Evolutionary conservation across 2,888 invertebrate genomes (phyloP), one percentile per base, ranked within the genome.

Genomic region (Cylloceria caligata): DNA sequence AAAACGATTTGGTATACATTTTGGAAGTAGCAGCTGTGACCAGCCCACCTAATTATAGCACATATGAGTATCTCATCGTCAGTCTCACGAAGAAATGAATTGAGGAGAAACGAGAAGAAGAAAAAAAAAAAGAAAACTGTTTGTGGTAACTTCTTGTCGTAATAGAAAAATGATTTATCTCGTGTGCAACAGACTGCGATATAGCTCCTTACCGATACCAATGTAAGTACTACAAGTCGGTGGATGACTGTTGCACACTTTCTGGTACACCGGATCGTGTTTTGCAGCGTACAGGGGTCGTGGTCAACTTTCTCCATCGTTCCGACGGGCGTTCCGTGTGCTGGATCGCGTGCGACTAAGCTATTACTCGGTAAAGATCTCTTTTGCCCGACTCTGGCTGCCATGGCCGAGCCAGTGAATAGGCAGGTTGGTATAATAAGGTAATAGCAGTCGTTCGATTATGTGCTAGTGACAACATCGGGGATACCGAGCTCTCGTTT

Each of bases 251-350:
- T 36, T 71, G 47, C 57, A 73, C 36, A 74, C 52, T 60, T 65
- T 52, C 55, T 47, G 30, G 19, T 34, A 55, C 13, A 67, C 73
- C 64, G 72, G 75, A 74, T 76, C 60, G 75, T 79, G 67, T 80
- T 79, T 83, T 79, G 76, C 80, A 72, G 76, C 81, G 75, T 76
- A 81, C 86, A 83, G 88, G 90, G 89, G 89, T 90, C 89, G 88
- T 88, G 89, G 88, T 89, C 89, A 89, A 90, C 90, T 91, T 90
- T 91, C 91, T 90, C 90, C 88, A 83, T 81, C 87, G 87, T 88
- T 88, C 86, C 86, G 86, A 76, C 86, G 85, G 84, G 85, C 85
- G 84, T 75, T 60, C 57, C 52, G 62, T 77, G 71, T 79, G 81
- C 74, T 60, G 76, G 85, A 86, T 87, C 87, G 87, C 86, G 86